Base-by-base conservation (phyloP, 2,113 vertebrate genomes). In the Amblyopsis rosae region DNA sequence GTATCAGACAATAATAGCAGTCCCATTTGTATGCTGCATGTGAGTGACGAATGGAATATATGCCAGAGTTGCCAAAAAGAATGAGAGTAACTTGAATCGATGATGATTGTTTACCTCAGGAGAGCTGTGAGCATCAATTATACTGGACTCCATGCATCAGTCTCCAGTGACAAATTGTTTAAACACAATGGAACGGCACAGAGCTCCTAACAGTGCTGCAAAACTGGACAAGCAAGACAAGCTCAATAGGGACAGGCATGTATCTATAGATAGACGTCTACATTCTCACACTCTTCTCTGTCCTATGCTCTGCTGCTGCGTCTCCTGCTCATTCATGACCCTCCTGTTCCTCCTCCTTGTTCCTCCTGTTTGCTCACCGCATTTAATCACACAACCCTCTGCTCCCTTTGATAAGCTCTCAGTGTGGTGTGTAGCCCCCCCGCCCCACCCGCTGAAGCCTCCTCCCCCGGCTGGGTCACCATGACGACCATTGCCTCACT, bases 341-440 rank as follows among this genome's bases (percentile, higher is more conserved):
- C 32, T 35, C 26, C 50, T 12, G 9, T 55, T 26, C 9, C 62
- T 68, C 61, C 19, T 35, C 46, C 26, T 47, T 15, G 9, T 55
- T 26, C 12, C 62, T 68, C 61, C 57, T 67, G 59, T 68, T 70
- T 77, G 59, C 26, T 77, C 70, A 56, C 67, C 64, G 69, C 73
- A 73, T 81, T 83, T 72, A 50, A 70, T 82, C 65, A 77, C 82
- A 65, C 76, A 86, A 65, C 64, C 70, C 68, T 71, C 79, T 78
- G 68, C 66, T 81, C 68, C 17, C 76, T 81, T 84, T 88, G 76
- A 83, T 79, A 70, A 83, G 86, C 70, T 73, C 69, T 59, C 75
- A 68, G 65, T 33, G 53, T 82, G 79, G 26, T 26, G 26, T 26
- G 2, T 26, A 26, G 26, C 26, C 26, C 26, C 26, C 83, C 76